Evolutionary conservation across 1,140 invertebrate genomes (phyloP).

Genomic region (Penaeus japonicus): DNA sequence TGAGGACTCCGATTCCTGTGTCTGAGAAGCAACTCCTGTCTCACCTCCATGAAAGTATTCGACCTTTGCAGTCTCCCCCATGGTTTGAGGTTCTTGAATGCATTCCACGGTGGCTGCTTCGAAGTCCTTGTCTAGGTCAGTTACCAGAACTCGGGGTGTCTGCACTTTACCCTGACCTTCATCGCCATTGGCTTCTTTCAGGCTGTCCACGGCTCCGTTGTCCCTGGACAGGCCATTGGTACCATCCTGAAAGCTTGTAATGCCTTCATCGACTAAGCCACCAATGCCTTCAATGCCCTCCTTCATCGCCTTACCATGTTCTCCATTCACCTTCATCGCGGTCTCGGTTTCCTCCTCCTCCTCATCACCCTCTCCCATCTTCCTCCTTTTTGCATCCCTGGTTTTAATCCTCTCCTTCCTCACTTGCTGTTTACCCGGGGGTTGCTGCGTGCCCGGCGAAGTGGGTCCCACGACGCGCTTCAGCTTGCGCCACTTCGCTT

Average conservation of each 20-base stretch:
- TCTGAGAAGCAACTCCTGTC: neutral
- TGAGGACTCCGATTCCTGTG: neutral
- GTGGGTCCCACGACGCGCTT: conserved; percentile 16
- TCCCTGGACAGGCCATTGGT: too few species aligned
- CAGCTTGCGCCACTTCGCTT: conserved; percentile 40
- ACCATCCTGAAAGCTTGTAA: too few species aligned
- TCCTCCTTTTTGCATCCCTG: conserved; percentile 31
- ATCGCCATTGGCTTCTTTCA: neutral
- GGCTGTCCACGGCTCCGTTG: neutral
- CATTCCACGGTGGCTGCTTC: neutral
- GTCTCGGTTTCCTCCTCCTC: conserved; percentile 9
- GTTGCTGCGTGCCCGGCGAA: neutral
- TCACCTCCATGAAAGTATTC: neutral
- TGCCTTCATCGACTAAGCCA: too few species aligned
- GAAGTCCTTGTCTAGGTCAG: conserved; percentile 15
- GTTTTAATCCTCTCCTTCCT: conserved; percentile 12
- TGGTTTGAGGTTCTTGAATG: neutral
- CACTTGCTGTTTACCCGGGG: neutral
- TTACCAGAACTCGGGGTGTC: neutral
- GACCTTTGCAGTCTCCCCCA: neutral
- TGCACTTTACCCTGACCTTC: neutral
- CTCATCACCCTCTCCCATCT: conserved; percentile 19
- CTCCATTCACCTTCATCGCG: neutral
- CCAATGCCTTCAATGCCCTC: too few species aligned
- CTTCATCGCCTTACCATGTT: neutral